A percentile compares a stretch with the other conserved stretches of the same genome.
phyloP scores from a whole-genome alignment of 2,113 vertebrate genomes.

The Hipposideros armiger region DNA sequence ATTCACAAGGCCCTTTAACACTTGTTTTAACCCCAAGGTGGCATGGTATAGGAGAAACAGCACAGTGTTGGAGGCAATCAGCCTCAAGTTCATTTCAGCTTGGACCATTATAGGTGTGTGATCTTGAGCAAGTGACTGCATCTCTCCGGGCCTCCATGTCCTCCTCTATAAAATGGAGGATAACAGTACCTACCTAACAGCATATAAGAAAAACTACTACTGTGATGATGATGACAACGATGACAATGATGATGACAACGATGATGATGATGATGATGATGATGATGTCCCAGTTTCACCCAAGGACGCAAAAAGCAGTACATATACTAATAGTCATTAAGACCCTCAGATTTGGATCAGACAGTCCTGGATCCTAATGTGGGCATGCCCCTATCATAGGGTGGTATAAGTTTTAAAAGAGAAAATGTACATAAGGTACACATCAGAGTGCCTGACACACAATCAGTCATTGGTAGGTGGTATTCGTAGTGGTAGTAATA shows the following conservation, averaged over 20 bases:
- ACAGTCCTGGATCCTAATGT: background rate
- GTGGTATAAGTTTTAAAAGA: background rate
- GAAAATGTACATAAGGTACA: background rate
- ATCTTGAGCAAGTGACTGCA: background rate
- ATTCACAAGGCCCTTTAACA: background rate
- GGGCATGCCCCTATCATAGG: background rate
- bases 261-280: background rate
- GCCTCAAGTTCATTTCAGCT: background rate
- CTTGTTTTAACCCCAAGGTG: background rate
- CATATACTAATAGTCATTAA: background rate
- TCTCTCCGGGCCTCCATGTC: background rate
- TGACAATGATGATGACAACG: background rate
- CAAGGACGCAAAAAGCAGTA: background rate
- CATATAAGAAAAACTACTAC: background rate
- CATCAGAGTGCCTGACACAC: background rate
- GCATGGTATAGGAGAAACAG: background rate
- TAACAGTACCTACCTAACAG: background rate
- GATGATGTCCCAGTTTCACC: background rate
- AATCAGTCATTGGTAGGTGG: background rate
- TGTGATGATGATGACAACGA: background rate
- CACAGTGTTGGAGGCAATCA: background rate
- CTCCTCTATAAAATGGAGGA: background rate
- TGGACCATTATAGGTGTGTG: background rate
- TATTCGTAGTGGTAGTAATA: background rate
- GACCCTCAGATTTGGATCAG: background rate